Conservation (phyloP, 2,888 invertebrate genomes). For the Melanophora roralis region DNA sequence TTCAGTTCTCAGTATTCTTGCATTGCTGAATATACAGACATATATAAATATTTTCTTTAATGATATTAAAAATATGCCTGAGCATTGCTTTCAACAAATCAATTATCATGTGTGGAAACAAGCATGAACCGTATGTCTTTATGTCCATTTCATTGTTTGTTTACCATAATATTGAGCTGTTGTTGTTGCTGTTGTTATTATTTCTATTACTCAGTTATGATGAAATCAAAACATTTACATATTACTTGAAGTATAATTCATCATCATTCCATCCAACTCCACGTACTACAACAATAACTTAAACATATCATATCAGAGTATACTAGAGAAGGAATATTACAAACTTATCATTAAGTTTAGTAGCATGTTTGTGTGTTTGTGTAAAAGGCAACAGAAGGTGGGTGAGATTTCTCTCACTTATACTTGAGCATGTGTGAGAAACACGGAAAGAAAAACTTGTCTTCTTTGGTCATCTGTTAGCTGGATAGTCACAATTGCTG, state of each 20-base stretch:
- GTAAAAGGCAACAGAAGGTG: not conserved
- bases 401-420: constrained; percentile 4
- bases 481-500: constrained; percentile 48
- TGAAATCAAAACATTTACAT: constrained; percentile 66
- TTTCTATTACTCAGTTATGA: constrained; percentile 60
- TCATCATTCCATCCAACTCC: constrained; percentile 35
- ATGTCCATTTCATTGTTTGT: constrained; percentile 48
- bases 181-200: constrained; percentile 37
- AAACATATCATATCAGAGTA: constrained; percentile 36
- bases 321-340: constrained; percentile 23
- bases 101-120: constrained; percentile 11
- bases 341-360: constrained; percentile 30
- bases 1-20: no score
- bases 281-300: not conserved
- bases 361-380: no score
- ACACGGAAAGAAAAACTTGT: not conserved
- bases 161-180: constrained; percentile 38
- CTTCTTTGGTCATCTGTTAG: constrained; percentile 25
- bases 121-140: constrained; percentile 12
- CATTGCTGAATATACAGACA: no score
- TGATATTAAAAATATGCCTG: no score
- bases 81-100: no score
- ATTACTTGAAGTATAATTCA: constrained; percentile 56
- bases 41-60: no score
- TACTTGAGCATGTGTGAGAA: not conserved